A percentile compares a stretch with the other conserved stretches of the same genome.
phyloP scores from a whole-genome alignment of 2,797 vertebrate genomes.

The Sandelia bainsii region DNA sequence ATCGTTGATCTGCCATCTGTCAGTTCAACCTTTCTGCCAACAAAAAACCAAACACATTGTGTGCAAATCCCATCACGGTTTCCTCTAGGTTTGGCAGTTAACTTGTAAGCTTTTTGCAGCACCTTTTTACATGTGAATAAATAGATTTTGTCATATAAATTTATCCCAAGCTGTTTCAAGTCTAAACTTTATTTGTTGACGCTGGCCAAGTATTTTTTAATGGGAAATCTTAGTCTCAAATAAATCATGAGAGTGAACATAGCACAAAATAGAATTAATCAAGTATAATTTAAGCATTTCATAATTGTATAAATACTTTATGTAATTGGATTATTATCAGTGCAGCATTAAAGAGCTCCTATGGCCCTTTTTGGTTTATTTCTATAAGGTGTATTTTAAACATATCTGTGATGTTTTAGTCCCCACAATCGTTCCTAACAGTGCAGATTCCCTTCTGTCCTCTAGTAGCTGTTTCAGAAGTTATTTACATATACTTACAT shows the following conservation, averaged over 20 bases:
- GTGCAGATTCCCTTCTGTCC: neutral
- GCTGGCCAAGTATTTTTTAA: neutral
- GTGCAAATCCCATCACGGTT: slow-evolving; percentile 10
- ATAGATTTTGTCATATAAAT: neutral
- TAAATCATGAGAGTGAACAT: neutral
- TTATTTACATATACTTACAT: neutral
- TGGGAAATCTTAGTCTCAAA: too few species aligned
- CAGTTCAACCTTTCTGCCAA: slow-evolving; percentile 16
- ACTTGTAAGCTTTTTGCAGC: too few species aligned
- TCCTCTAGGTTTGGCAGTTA: neutral
- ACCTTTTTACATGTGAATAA: neutral
- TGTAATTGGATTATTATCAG: neutral
- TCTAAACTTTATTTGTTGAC: neutral
- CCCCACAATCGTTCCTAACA: neutral
- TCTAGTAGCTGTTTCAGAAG: neutral
- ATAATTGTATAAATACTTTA: neutral
- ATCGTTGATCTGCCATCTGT: slow-evolving; percentile 22
- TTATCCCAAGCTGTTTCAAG: neutral
- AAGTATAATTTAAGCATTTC: too few species aligned
- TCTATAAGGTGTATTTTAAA: neutral
- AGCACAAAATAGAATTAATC: too few species aligned
- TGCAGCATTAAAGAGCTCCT: neutral
- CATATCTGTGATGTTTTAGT: neutral
- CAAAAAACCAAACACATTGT: slow-evolving; percentile 18
- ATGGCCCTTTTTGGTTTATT: neutral